Percentiles rank a stretch among this genome's conserved stretches.
phyloP scores from a whole-genome alignment of 2,113 vertebrate genomes.

The Misgurnus mizolepis region DNA sequence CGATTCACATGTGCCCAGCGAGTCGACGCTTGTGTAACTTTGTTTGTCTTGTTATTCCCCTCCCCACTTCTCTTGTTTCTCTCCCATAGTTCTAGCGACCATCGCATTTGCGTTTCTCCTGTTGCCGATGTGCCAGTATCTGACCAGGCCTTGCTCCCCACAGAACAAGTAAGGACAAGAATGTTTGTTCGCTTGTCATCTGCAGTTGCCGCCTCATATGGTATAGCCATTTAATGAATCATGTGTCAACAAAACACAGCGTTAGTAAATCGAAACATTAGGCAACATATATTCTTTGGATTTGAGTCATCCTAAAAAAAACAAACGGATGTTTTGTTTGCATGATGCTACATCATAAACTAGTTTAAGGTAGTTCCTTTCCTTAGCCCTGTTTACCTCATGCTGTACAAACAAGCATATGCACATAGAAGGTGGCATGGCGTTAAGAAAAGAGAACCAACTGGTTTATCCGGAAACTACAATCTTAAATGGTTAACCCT shows the following conservation, averaged over 20 bases:
- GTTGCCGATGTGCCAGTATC: constrained; percentile 99
- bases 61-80: constrained; percentile 37
- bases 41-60: constrained; percentile 9
- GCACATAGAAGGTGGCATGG: too few species aligned
- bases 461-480: too few species aligned
- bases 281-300: too few species aligned
- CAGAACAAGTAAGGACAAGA: constrained; percentile 92
- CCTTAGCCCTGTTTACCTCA: too few species aligned
- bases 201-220: too few species aligned
- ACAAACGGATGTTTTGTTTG: too few species aligned
- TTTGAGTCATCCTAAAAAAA: too few species aligned
- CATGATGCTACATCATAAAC: too few species aligned
- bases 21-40: not conserved
- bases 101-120: constrained; percentile 99
- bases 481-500: too few species aligned
- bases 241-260: not conserved
- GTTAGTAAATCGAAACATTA: not conserved
- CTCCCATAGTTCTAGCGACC: constrained; percentile 89
- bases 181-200: not conserved
- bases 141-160: constrained; percentile 96
- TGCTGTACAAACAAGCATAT: too few species aligned
- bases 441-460: too few species aligned
- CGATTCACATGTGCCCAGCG: not conserved
- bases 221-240: not conserved
- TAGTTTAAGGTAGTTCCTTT: too few species aligned